These are phyloP conservation scores for Lutraria lutraria DNA, from an alignment of 2,888 invertebrate species.

Conservation along the genomic window DNA sequence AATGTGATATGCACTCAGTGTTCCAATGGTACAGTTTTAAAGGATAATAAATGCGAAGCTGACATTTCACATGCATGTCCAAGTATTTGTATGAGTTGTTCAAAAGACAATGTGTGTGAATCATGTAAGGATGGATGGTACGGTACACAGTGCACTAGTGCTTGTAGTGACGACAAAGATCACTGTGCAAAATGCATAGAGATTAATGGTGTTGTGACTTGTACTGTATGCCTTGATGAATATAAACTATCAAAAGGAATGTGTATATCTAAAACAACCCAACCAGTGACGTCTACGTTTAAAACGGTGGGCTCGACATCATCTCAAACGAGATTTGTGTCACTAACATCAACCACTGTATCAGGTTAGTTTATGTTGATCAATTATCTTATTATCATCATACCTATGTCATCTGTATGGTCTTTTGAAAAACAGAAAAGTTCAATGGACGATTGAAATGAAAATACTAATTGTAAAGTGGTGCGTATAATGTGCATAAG, in stretches of 20 bases:
- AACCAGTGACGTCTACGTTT: no score
- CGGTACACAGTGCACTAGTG: neutral
- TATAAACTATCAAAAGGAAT: neutral
- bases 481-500: no score
- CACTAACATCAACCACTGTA: no score
- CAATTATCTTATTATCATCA: no score
- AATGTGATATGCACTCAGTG: neutral
- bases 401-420: no score
- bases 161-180: neutral
- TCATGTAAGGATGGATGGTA: neutral
- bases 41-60: neutral
- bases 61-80: neutral
- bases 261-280: neutral
- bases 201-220: neutral
- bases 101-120: neutral
- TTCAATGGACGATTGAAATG: no score
- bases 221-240: neutral
- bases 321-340: no score
- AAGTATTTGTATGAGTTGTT: neutral
- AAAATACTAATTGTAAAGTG: no score
- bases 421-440: no score
- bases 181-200: neutral
- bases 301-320: no score
- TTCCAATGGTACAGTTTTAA: neutral
- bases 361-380: no score